Percentiles rank a stretch among this genome's conserved stretches.
Evolutionary conservation across 2,797 vertebrate species (phyloP).

Genomic region (Tauraco hartlaubi): DNA sequence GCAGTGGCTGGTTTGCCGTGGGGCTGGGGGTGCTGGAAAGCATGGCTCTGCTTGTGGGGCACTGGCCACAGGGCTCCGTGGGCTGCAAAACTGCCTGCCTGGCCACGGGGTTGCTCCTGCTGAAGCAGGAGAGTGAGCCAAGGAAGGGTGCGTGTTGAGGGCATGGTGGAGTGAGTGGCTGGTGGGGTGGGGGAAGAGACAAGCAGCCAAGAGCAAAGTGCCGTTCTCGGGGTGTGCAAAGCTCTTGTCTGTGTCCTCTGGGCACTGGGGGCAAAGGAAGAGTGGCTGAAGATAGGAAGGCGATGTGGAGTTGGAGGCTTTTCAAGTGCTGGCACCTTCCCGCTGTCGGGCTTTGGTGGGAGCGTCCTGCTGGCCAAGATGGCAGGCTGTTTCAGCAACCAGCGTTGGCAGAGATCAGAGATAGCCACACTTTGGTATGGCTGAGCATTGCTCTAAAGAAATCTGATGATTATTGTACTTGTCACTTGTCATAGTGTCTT

Average conservation of each 20-base stretch:
- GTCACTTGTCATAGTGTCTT: background rate
- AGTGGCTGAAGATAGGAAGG: background rate
- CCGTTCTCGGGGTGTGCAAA: accelerated
- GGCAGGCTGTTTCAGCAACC: background rate
- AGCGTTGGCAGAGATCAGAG: background rate
- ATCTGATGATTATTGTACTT: background rate
- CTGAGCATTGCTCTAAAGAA: background rate
- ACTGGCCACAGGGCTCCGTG: accelerated
- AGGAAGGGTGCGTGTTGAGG: background rate
- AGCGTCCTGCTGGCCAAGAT: background rate
- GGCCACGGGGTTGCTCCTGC: background rate
- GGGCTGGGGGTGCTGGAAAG: accelerated
- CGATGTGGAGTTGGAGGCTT: background rate
- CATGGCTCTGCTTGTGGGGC: background rate
- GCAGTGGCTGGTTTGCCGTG: background rate
- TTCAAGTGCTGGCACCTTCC: background rate
- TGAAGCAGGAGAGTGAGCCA: background rate
- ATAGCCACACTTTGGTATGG: accelerated
- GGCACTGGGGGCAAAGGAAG: accelerated
- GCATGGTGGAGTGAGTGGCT: accelerated
- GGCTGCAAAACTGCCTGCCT: background rate
- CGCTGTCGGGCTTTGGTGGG: accelerated
- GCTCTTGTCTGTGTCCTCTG: background rate
- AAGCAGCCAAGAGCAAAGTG: background rate
- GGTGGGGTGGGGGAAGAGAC: background rate